Base-by-base conservation (phyloP, 2,797 vertebrate species). In the Clarias platycephalus region DNA sequence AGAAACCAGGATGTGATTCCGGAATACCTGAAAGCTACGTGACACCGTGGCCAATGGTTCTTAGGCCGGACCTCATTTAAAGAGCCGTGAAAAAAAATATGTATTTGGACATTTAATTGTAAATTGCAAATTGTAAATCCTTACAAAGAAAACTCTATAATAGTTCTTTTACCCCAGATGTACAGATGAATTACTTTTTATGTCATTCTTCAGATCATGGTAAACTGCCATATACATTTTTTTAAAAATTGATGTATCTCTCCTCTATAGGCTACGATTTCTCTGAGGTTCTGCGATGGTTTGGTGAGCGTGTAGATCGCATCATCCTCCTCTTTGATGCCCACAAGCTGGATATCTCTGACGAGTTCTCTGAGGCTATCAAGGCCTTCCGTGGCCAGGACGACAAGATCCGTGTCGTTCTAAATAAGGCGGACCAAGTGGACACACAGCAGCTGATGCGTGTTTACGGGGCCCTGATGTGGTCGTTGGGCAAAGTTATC, bases 341-440 rank as follows among this genome's bases (percentile, higher is more conserved):
- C 26, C 98, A 99, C 89, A 99, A 99, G 55, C 94, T 99, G 92
- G 98, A 99, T 92, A 99, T 99, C 89, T 99, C 98, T 0, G 98
- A 99, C n/a, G 98, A 99, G 92, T 99, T 99, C 92, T 99, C 98
- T 0, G 98, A 99, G 88, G 98, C 97, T 64, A 99, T 99, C 90
- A 96, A 92, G 89, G 96, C 98, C 10, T 96, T 99, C 88, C 96
- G 96, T 28, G 97, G 98, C 22, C 97, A 99, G 82, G 98, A 99
- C 31, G 97, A 99, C 94, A 99, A 99, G 94, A 99, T 99, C 90
- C 92, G 97, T 0, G 97, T 99, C 16, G 98, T 99, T 81, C 95
- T 99, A 26, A 99, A 99, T 90, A 99, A 99, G 89, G 97, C 98
- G 0, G 97, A 99, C 93, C 98, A 99, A 83, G 98, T 99, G 91